Percentiles rank a stretch among this genome's conserved stretches.
Evolutionary conservation across 2,797 vertebrate genomes (phyloP).

Genomic region (Acipenser ruthenus): DNA sequence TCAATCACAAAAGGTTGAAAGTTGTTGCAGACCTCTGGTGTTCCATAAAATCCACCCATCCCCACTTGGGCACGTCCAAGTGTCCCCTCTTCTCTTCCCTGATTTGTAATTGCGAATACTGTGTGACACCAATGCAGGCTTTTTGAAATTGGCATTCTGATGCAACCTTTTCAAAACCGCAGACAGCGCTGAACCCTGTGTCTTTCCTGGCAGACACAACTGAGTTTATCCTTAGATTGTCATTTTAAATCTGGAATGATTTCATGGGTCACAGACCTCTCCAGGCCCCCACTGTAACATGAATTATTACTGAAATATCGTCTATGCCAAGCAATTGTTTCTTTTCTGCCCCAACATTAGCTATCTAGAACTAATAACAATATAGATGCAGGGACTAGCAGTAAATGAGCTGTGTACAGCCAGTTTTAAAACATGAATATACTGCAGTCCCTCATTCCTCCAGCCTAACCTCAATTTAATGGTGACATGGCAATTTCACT

Average conservation of each 20-base stretch:
- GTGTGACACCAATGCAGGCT: background rate
- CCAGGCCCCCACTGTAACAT: conserved; percentile 28
- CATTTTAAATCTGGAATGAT: conserved; percentile 24
- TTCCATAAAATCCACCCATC: background rate
- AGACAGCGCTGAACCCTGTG: conserved; percentile 10
- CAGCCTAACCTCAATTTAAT: no score
- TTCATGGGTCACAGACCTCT: conserved; percentile 38
- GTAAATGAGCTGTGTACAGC: no score
- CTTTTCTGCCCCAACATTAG: no score
- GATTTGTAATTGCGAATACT: no score
- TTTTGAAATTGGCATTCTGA: background rate
- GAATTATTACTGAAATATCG: conserved; percentile 9
- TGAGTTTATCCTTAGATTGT: conserved; percentile 20
- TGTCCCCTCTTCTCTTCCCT: no score
- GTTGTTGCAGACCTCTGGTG: conserved; percentile 17
- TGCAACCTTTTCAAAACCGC: background rate
- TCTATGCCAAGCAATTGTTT: no score
- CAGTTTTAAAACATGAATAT: no score
- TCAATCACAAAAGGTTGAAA: conserved; percentile 15
- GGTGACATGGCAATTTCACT: no score
- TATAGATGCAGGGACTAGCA: no score
- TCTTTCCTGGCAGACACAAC: conserved; percentile 27
- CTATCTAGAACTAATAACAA: no score
- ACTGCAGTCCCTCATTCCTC: no score
- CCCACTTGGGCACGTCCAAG: background rate